phyloP scores from a whole-genome alignment of 2,888 invertebrate species.

The Monoplex corrugatus region DNA sequence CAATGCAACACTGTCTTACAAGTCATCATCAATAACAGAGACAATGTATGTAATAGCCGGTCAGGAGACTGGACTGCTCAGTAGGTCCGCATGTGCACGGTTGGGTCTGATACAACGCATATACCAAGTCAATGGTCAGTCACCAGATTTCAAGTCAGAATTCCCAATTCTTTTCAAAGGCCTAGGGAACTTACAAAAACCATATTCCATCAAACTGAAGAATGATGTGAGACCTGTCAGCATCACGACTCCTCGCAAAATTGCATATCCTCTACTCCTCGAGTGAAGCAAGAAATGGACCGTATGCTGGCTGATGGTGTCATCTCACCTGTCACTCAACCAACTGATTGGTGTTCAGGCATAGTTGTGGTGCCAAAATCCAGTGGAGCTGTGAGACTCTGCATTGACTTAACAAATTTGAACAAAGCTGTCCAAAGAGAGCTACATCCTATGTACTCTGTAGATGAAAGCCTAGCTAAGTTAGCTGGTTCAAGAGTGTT shows the following conservation, averaged over 20 bases:
- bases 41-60: neutral
- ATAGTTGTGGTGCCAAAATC: constrained; percentile 35
- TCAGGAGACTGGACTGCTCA: neutral
- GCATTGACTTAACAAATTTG: neutral
- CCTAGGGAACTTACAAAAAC: neutral
- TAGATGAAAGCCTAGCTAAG: too few relatives aligned
- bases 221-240: neutral
- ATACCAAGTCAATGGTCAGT: neutral
- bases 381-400: neutral
- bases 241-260: neutral
- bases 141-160: neutral
- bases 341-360: constrained; percentile 25
- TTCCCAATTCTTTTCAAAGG: constrained; percentile 36
- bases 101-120: neutral
- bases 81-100: neutral
- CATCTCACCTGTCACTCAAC: constrained; percentile 45
- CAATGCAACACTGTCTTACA: neutral
- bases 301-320: constrained; percentile 48
- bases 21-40: neutral
- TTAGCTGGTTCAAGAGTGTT: too few relatives aligned
- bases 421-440: neutral
- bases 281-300: constrained; percentile 24
- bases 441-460: neutral
- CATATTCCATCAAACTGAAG: constrained; percentile 29
- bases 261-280: neutral